These are phyloP conservation scores for Probaryconus sp. DNA, from an alignment of 1,140 invertebrate species.

Conservation along the genomic window DNA sequence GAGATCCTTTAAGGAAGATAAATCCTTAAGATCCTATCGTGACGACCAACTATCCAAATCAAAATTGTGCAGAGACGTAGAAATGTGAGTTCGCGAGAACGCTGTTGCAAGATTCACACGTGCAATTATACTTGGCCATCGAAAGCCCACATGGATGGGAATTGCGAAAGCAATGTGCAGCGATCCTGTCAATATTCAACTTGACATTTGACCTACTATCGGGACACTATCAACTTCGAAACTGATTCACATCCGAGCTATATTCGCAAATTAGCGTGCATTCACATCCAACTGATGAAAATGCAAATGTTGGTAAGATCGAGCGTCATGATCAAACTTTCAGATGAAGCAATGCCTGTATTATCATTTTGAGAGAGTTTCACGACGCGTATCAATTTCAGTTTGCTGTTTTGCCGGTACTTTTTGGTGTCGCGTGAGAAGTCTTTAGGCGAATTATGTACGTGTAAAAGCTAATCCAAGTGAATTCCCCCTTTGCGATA, in stretches of 20 bases:
- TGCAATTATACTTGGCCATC: conserved; percentile 27
- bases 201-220: conserved; percentile 44
- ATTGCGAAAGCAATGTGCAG: conserved; percentile 10
- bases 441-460: too few species aligned
- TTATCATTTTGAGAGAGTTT: too few species aligned
- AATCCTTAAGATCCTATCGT: too few species aligned
- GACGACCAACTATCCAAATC: too few species aligned
- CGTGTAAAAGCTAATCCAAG: too few species aligned
- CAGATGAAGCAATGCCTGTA: conserved; percentile 6
- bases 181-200: conserved; percentile 36
- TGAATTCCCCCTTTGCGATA: too few species aligned
- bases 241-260: conserved; percentile 43
- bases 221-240: conserved; percentile 32
- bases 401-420: too few species aligned
- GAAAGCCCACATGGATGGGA: conserved; percentile 1
- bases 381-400: too few species aligned
- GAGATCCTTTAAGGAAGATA: too few species aligned
- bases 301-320: conserved; percentile 46
- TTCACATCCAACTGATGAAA: conserved; percentile 42
- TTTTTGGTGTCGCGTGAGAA: too few species aligned
- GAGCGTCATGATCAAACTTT: conserved; percentile 20
- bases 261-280: conserved; percentile 40
- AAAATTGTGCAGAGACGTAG: too few species aligned
- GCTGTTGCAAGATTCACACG: conserved; percentile 10
- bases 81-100: conserved; percentile 6